Conservation (phyloP, 2,888 invertebrate genomes). For the Amiota communis region DNA sequence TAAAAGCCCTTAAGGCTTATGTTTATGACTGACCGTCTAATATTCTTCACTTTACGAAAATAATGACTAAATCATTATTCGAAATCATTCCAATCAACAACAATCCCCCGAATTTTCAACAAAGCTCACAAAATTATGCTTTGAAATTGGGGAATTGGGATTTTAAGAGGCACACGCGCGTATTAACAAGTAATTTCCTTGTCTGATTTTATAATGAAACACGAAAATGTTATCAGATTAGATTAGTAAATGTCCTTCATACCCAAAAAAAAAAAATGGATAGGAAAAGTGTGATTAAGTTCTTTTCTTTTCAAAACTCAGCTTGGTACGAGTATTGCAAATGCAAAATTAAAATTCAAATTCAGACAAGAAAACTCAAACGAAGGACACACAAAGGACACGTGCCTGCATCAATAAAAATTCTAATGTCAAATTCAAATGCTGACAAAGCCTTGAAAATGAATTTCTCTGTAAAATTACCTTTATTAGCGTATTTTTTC, state of each 20-base stretch:
- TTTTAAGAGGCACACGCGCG: slow-evolving; percentile 6
- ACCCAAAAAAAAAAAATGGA: neutral
- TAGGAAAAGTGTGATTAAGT: neutral
- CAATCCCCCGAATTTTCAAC: neutral
- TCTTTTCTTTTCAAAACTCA: neutral
- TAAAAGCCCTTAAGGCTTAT: no score
- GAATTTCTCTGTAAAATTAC: slow-evolving; percentile 51
- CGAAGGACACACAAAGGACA: slow-evolving; percentile 5
- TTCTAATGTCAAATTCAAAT: slow-evolving; percentile 15
- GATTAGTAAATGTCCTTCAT: neutral
- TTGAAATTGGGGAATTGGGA: neutral
- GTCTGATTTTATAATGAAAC: neutral
- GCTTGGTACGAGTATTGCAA: neutral
- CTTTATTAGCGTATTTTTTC: slow-evolving; percentile 56
- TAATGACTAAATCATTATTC: no score
- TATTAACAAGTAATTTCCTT: slow-evolving; percentile 29
- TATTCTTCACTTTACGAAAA: no score
- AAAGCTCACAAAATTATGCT: slow-evolving; percentile 22
- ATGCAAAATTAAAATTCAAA: slow-evolving; percentile 24
- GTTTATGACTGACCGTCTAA: no score
- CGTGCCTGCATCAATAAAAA: slow-evolving; percentile 1
- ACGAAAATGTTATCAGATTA: no score
- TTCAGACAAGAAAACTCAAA: slow-evolving; percentile 7
- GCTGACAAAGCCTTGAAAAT: neutral
- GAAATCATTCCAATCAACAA: no score